These are phyloP conservation scores for Antechinus stuartii DNA, from an alignment of 2,113 vertebrate species.

Conservation along the genomic window DNA sequence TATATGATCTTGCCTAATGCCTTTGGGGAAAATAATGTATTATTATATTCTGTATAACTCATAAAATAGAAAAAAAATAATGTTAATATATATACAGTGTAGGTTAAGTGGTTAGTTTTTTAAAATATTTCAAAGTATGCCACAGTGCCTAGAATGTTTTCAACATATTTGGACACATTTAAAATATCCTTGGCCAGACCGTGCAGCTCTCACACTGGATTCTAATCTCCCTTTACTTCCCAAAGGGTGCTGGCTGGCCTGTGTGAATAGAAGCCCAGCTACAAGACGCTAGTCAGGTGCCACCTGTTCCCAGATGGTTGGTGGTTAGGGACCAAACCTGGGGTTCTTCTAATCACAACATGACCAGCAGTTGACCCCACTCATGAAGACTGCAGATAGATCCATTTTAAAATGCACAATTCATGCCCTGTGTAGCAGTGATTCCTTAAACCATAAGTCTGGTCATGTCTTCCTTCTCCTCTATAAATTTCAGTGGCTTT, in stretches of 20 bases:
- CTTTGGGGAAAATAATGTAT: background rate
- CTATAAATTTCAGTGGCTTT: background rate
- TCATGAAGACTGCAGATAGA: background rate
- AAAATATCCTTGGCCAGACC: background rate
- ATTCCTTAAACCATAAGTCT: background rate
- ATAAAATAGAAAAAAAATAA: constrained; percentile 3
- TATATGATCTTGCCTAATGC: background rate
- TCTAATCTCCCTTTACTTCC: background rate
- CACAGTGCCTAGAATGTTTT: constrained; percentile 76
- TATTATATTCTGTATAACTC: constrained; percentile 6
- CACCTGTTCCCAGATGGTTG: background rate
- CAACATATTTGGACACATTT: constrained; percentile 79
- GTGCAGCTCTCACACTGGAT: background rate
- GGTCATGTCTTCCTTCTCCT: background rate
- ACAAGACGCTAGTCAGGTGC: background rate
- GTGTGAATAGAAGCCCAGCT: background rate
- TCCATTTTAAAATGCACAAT: background rate
- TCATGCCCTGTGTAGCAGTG: background rate
- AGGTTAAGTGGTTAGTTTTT: constrained; percentile 71
- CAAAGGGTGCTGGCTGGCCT: background rate
- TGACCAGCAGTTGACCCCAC: background rate
- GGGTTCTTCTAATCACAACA: background rate
- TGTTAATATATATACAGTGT: constrained; percentile 19
- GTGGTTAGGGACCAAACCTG: background rate
- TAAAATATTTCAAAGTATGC: constrained; percentile 51